A percentile compares a stretch with the other conserved stretches of the same genome.
These are phyloP conservation scores for Nudaria mundana DNA, from an alignment of 2,888 invertebrate genomes.

Conservation along the genomic window DNA sequence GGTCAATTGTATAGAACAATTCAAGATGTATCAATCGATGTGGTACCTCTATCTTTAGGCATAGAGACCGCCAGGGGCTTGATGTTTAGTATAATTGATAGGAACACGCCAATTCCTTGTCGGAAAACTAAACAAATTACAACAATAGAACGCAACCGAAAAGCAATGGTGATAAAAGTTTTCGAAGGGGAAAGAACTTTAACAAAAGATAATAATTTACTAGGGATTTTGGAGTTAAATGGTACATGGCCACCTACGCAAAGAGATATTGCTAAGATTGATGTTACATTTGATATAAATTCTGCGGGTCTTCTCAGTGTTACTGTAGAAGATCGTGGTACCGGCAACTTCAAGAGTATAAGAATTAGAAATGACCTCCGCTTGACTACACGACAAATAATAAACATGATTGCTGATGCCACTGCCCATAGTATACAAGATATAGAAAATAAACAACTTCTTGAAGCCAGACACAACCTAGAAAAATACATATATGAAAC, in stretches of 20 bases:
- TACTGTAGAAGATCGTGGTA: constrained; percentile 50
- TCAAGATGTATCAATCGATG: constrained; percentile 49
- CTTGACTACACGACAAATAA: constrained; percentile 47
- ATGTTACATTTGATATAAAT: constrained; percentile 59
- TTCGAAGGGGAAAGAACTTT: constrained; percentile 62
- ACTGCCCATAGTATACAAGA: constrained; percentile 50
- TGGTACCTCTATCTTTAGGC: constrained; percentile 60
- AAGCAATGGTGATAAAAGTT: constrained; percentile 58
- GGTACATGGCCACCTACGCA: constrained; percentile 62
- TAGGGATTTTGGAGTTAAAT: constrained; percentile 55
- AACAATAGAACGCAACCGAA: constrained; percentile 60
- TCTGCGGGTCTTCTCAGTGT: constrained; percentile 57
- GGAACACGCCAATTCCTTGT: constrained; percentile 61
- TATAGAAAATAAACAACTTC: constrained; percentile 44
- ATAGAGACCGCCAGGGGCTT: constrained; percentile 59
- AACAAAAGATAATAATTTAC: constrained; percentile 57
- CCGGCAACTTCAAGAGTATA: constrained; percentile 46
- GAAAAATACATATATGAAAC: constrained; percentile 57
- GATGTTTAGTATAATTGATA: constrained; percentile 60
- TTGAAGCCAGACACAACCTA: constrained; percentile 58
- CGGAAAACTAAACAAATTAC: constrained; percentile 55
- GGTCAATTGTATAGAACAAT: constrained; percentile 43
- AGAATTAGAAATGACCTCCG: constrained; percentile 49
- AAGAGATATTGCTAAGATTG: constrained; percentile 55
- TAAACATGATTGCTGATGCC: constrained; percentile 55